These are phyloP conservation scores for Tragelaphus strepsiceros DNA, from an alignment of 2,113 vertebrate species.

Conservation along the genomic window DNA sequence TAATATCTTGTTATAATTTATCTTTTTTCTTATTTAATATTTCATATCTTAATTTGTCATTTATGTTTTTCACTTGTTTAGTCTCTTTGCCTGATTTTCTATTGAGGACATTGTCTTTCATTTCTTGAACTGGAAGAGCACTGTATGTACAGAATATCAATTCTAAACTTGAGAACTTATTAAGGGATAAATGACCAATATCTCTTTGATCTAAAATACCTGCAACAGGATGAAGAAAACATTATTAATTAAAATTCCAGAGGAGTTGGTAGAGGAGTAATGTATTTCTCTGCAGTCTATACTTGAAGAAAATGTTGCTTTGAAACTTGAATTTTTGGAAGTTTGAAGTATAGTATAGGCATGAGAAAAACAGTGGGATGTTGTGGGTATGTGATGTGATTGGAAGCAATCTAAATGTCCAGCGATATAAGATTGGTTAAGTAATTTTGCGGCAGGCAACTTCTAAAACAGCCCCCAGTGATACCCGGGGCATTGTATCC, in stretches of 20 bases:
- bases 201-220: slow-evolving; percentile 43
- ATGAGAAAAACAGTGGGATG: background rate
- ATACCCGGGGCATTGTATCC: accelerated
- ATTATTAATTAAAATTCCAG: slow-evolving; percentile 37
- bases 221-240: slow-evolving; percentile 21
- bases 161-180: slow-evolving; percentile 43
- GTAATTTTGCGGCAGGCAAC: background rate
- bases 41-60: background rate
- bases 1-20: background rate
- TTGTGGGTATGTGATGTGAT: background rate
- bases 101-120: background rate
- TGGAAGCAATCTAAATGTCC: background rate
- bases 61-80: background rate
- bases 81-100: background rate
- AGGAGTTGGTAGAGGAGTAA: background rate
- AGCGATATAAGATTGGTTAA: background rate
- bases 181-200: slow-evolving; percentile 17
- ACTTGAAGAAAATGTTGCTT: background rate
- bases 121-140: background rate
- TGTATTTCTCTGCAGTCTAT: background rate
- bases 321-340: background rate
- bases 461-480: background rate
- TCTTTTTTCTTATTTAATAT: slow-evolving; percentile 25
- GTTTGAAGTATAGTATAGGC: background rate
- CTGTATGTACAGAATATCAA: background rate